Evolutionary conservation across 1,140 invertebrate genomes (phyloP), one percentile per base, ranked within the genome.

Genomic region (Lepidurus couesii): DNA sequence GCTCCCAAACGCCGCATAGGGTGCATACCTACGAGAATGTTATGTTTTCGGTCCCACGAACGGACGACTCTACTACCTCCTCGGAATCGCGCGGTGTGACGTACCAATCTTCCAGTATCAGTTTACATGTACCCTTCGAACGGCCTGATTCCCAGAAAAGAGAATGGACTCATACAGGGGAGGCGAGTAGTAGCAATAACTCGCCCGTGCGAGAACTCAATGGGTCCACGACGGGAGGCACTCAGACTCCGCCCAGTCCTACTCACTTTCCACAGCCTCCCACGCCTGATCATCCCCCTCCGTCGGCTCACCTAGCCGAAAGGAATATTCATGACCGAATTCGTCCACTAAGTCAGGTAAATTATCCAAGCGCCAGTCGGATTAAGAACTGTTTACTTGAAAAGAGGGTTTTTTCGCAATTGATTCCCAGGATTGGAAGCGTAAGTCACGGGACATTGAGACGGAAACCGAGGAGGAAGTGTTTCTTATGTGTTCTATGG

Each of bases 201-300:
- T 34, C 34, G 34, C 34, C 34, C 34, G 34, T 34, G 34, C 34
- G 34, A 34, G 34, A 34, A 34, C 34, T 34, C 34, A 34, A 34
- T 34, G 34, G 34, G 34, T 34, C 34, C 26, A 53, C 44, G 13
- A n/a, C 44, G 21, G 53, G 34, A 24, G 65, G 26, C 42, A 47
- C 78, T 8, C 53, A 65, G 21, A 79, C 78, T 79, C 89, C 90
- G 1, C 86, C 89, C 75, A 95, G 93, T 81, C 95, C 95, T 1
- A 94, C 93, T 7, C 93, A 95, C 83, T 96, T 96, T 82, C 89
- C 91, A 75, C 95, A 97, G 86, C 95, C 95, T 6, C 94, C 95
- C 0, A 98, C 95, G 5, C 95, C 95, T 0, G 95, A 97, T 83
- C 94, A 96, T 86, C 94, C 95, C 6, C 96, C 96, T 7, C 96